Evolutionary conservation across 2,797 vertebrate genomes (phyloP), one percentile per base, ranked within the genome.

Genomic region (Orestias chungarensis): DNA sequence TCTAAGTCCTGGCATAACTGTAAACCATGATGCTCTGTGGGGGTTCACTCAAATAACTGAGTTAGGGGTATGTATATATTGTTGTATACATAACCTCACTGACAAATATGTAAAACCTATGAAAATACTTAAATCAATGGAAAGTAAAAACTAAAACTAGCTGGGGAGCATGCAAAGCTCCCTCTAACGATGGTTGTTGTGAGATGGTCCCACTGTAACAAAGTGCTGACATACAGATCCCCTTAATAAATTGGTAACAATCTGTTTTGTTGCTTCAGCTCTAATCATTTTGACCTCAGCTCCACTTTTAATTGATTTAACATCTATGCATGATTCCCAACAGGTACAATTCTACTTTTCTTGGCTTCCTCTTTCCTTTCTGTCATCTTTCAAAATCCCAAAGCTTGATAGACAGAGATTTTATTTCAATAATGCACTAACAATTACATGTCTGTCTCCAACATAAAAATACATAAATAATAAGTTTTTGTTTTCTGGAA

Each of bases 71-170:
- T 83, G 73, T 86, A 76, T 61, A 61, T 38, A 35, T 59, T 27
- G 17, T 38, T 38, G 20, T 14, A 38, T 82, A 79, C 68, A 84
- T 88, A 86, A 88, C 87, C 71, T 91, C 88, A 91, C 71, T 88
- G 76, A 86, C 86, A 88, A 86, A 74, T 78, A 78, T 74, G 75
- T 84, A 91, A 89, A 91, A 78, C 82, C 55, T 72, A 75, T 73
- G 70, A 86, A 83, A 87, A 74, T 31, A 70, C 69, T 73, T 54
- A 23, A 68, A 75, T 78, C 68, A 66, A 25, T 90, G 82, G 88
- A 91, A 92, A 92, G 83, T 79, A 20, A 79, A 47, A 31, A 25
- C 73, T 23, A 80, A 55, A 78, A 68, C 65, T 40, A 64, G 55
- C 47, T 66, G 68, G 64, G 20, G 14, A 68, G 25, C 69, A 42